Evolutionary conservation across 2,797 vertebrate species (phyloP), one percentile per base, ranked within the genome.

Genomic region (Buphagus erythrorhynchus): DNA sequence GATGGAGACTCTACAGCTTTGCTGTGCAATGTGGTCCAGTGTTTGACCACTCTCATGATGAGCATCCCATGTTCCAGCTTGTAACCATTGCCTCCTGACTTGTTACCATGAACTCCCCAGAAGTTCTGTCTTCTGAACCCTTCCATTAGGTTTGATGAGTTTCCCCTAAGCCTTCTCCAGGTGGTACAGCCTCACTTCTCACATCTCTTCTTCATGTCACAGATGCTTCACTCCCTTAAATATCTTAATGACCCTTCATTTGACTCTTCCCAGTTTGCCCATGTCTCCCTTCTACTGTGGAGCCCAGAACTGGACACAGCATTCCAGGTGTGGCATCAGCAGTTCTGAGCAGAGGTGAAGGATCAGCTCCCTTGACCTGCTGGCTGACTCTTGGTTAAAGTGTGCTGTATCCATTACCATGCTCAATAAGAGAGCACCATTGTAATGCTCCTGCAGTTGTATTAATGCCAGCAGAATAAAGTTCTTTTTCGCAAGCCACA

Each of bases 1-100:
- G 21, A 46, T 20, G 26, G 49, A 74, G 21, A 63, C 35, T 54
- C 6, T 7, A 51, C 24, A 74, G 0, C 2, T 48, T 67, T 3
- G 0, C 12, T 36, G 25, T 66, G 40, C 36, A 78, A 36, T 0
- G 0, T 21, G 12, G 5, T 63, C 84, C 26, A 18, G 13, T n/a
- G 19, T 71, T 73, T 28, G 24, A 55, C 28, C 13, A 29, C 22
- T 13, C 31, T 67, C 13, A 7, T 26, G 28, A 62, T 5, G 18
- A 86, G 25, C n/a, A n/a, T 25, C 11, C 5, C 9, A 4, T 26
- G 9, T 18, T 81, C 29, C 8, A 67, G 36, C 42, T 52, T 78
- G 15, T 40, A 40, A 38, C 26, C 17, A 5, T 20, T 51, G 26
- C 36, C 13, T 66, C 31, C 38, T 76, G 38, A 42, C 6, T 58